Base-by-base conservation (phyloP, 2,797 vertebrate genomes). In the Toxotes lorentzi region DNA sequence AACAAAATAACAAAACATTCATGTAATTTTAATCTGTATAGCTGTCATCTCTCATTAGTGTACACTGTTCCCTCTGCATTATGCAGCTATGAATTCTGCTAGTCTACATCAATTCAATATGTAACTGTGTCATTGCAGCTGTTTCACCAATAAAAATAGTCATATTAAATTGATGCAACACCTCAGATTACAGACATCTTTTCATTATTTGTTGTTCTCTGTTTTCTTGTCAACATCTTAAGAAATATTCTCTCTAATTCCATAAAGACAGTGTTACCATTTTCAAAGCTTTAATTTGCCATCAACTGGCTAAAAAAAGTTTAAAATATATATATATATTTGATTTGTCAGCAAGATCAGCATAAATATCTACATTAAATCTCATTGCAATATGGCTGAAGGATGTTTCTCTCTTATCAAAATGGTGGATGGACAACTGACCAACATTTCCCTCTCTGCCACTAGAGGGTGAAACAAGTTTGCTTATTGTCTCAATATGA, bases 141-240 rank as follows among this genome's bases (percentile, higher is more conserved):
- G 48, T 65, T 76, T 10, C 27, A 66, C 50, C 40, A 91, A 83
- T 86, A 86, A 88, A 86, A 50, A 62, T 74, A 53, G 35, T 62
- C 13, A 50, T 53, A 35, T 63, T 71, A 32, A 65, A 70, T 67
- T 2, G 27, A 62, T 50, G 9, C 24, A 73, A 12, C 47, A 59
- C 35, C 7, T 76, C 35, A 67, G 41, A 70, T 71, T 67, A 57
- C 21, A 70, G 40, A 63, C 5, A 32, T 76, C 8, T 76, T 19
- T 51, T 78, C 11, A 66, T 74, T 67, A 21, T 58, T 68, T 67
- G 7, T 24, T 48, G 6, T 9, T 70, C 7, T 1, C 14, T 65
- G 17, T 65, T 17, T 14, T 59, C 32, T 32, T 57, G 63, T 58
- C 19, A 69, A 17, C 14, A 67, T 27, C 7, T 11, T 16, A 27